phyloP scores from a whole-genome alignment of 23 tunicate genomes.

The Styela clava region DNA sequence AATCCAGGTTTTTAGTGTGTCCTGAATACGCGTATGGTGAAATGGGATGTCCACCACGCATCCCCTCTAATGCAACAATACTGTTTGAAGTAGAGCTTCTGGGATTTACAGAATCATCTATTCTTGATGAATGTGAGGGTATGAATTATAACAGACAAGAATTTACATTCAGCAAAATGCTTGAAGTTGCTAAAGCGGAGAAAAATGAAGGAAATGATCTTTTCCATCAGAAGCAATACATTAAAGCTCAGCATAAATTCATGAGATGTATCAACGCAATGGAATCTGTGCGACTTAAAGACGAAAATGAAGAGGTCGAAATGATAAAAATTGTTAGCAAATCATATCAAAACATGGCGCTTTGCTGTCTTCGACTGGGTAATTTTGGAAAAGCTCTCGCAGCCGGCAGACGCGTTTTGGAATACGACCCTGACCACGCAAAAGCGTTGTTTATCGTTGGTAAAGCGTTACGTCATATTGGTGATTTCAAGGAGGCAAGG shows the following conservation, averaged over 20 bases:
- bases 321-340: conserved; percentile 31
- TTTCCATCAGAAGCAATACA: conserved; percentile 10
- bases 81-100: conserved; percentile 77
- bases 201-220: conserved; percentile 32
- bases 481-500: conserved; percentile 46
- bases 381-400: conserved; percentile 68
- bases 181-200: conserved; percentile 17
- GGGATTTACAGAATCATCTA: conserved; percentile 35
- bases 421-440: conserved; percentile 38
- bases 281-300: conserved; percentile 53
- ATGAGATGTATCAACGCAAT: conserved; percentile 57
- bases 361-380: conserved; percentile 60
- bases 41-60: conserved; percentile 92
- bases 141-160: conserved; percentile 37
- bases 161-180: conserved; percentile 46
- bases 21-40: conserved; percentile 77
- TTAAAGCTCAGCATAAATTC: conserved; percentile 40
- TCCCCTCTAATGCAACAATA: conserved; percentile 54
- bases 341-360: conserved; percentile 66
- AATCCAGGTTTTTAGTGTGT: conserved; percentile 57
- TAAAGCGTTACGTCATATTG: conserved; percentile 53
- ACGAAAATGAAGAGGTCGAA: conserved; percentile 50
- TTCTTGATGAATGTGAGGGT: conserved; percentile 37
- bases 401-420: conserved; percentile 53
- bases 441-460: conserved; percentile 89